Evolutionary conservation across 2,113 vertebrate species (phyloP).

Genomic region (Ivindomyrus marchei): DNA sequence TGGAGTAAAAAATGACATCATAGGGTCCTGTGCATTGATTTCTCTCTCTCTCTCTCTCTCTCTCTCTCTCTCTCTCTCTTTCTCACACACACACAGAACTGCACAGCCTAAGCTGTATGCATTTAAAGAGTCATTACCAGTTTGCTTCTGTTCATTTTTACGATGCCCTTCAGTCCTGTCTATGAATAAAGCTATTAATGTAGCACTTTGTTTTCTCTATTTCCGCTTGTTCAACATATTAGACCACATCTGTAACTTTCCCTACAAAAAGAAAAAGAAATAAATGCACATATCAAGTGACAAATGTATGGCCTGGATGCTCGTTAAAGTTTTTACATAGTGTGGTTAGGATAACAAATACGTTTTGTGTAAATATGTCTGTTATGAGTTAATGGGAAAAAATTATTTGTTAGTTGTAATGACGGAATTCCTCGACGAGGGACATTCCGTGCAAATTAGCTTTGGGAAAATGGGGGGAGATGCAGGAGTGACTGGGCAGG

Average conservation of each 20-base stretch:
- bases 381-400: background rate
- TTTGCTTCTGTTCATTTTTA: background rate
- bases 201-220: background rate
- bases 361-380: background rate
- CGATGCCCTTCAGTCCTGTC: background rate
- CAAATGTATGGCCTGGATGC: background rate
- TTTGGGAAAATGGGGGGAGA: background rate
- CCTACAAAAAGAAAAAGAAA: background rate
- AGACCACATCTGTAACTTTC: background rate
- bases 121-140: background rate
- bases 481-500: background rate
- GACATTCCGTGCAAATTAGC: background rate
- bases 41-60: conserved; percentile 4
- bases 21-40: background rate
- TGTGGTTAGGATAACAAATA: background rate
- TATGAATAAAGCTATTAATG: background rate
- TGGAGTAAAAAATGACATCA: conserved; percentile 14
- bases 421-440: background rate
- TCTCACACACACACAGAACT: background rate
- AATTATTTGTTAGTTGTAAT: background rate
- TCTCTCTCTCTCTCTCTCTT: background rate
- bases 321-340: background rate
- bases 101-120: background rate
- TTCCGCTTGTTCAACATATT: background rate
- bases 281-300: background rate